phyloP scores from a whole-genome alignment of 2,888 invertebrate genomes.

The Rosalia funebris region DNA sequence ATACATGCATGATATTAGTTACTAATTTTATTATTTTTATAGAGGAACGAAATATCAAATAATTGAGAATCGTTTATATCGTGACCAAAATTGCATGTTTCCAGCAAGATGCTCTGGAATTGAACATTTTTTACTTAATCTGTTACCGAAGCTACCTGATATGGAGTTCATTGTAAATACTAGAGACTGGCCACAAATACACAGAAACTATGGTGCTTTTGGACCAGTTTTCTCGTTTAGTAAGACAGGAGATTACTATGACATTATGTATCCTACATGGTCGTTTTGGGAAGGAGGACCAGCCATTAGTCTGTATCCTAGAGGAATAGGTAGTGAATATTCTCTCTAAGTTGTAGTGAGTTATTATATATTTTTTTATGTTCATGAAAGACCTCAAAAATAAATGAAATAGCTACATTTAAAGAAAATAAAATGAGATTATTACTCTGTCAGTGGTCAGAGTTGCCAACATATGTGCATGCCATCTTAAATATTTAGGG shows the following conservation, averaged over 20 bases:
- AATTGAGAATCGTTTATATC: constrained; percentile 80
- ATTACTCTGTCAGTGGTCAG: too few relatives aligned
- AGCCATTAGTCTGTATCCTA: constrained; percentile 92
- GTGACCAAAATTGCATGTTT: constrained; percentile 89
- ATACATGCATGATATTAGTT: too few relatives aligned
- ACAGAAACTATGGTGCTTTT: constrained; percentile 69
- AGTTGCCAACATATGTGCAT: too few relatives aligned
- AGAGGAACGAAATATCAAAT: constrained; percentile 87
- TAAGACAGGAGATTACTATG: constrained; percentile 85
- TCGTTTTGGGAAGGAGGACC: constrained; percentile 99
- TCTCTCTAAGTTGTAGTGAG: too few relatives aligned
- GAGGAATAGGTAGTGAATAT: constrained; percentile 75
- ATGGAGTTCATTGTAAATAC: constrained; percentile 90
- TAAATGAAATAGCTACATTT: too few relatives aligned
- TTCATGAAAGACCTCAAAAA: too few relatives aligned
- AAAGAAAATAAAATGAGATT: too few relatives aligned
- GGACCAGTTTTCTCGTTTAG: constrained; percentile 96
- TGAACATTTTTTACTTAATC: constrained; percentile 83
- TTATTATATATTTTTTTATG: too few relatives aligned
- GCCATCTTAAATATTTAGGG: too few relatives aligned
- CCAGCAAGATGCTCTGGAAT: constrained; percentile 91
- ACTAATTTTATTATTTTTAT: constrained; percentile 41
- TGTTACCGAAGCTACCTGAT: constrained; percentile 78
- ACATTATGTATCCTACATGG: constrained; percentile 97
- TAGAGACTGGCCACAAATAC: constrained; percentile 92